Evolutionary conservation across 1,140 invertebrate genomes (phyloP).

Genomic region (Penaeus vannamei): DNA sequence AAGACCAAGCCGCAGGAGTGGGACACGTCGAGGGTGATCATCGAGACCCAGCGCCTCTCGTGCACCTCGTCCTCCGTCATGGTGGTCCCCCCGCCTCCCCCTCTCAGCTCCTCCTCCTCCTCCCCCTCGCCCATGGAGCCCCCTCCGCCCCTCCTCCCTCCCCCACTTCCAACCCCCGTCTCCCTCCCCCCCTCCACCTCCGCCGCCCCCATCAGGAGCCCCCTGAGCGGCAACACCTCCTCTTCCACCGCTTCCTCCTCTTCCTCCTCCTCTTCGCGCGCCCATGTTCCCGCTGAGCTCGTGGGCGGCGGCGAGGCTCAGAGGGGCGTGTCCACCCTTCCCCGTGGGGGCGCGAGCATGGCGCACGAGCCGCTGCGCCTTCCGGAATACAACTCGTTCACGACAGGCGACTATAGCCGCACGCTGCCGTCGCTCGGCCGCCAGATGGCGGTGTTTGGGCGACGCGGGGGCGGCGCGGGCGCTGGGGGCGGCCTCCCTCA

Average conservation of each 20-base stretch:
- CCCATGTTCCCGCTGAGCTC: not conserved
- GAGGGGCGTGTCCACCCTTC: not conserved
- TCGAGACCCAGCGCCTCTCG: constrained; percentile 34
- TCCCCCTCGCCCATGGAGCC: constrained; percentile 38
- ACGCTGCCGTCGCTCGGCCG: constrained; percentile 41
- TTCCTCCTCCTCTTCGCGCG: not conserved
- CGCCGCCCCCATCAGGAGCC: not conserved
- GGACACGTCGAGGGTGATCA: constrained; percentile 54
- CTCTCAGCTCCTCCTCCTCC: constrained; percentile 40
- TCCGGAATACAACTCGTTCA: constrained; percentile 63
- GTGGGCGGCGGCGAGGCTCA: not conserved
- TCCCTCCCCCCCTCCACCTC: not conserved
- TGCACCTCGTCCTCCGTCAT: constrained; percentile 45
- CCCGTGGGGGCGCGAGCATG: not conserved
- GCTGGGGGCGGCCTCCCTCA: not conserved
- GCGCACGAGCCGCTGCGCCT: constrained; percentile 50
- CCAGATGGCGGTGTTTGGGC: constrained; percentile 60
- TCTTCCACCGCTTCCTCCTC: not conserved
- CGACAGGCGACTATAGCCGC: constrained; percentile 39
- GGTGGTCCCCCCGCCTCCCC: not conserved
- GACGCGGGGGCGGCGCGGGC: not conserved
- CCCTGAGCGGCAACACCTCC: no score
- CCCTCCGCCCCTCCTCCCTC: not conserved
- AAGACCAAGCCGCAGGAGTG: constrained; percentile 27
- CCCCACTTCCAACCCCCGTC: not conserved